phyloP scores from a whole-genome alignment of 2,797 vertebrate genomes.

The Leuciscus waleckii region DNA sequence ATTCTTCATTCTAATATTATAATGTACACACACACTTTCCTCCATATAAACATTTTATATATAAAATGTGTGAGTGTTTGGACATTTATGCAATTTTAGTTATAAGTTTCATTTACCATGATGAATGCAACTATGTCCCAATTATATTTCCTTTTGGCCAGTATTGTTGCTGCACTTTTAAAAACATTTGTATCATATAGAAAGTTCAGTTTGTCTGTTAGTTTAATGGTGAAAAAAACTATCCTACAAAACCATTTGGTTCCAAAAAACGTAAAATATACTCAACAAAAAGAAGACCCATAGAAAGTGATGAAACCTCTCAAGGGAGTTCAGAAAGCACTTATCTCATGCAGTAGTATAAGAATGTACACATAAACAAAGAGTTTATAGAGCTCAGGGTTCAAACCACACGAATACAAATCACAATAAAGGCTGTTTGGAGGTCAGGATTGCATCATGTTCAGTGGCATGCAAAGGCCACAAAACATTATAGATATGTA shows the following conservation, averaged over 20 bases:
- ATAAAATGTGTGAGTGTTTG: background rate
- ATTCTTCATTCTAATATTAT: too few relatives aligned
- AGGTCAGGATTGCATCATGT: constrained; percentile 5
- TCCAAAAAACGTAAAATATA: background rate
- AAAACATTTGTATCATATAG: background rate
- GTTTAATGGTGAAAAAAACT: background rate
- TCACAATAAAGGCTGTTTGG: constrained; percentile 14
- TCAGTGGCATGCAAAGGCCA: background rate
- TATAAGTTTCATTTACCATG: background rate
- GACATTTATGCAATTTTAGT: background rate
- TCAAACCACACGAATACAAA: constrained; percentile 20
- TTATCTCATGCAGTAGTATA: background rate
- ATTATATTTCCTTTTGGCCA: background rate
- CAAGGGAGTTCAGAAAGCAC: background rate
- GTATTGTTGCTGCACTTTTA: background rate
- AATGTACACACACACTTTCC: too few relatives aligned
- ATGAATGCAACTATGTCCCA: background rate
- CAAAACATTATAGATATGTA: background rate
- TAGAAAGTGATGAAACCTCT: background rate
- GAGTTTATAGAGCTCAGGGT: constrained; percentile 30
- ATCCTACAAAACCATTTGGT: background rate
- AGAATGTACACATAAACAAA: constrained; percentile 36
- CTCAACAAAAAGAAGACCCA: background rate
- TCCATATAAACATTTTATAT: too few relatives aligned
- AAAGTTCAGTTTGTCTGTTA: background rate